Base-by-base conservation (phyloP, 1,140 invertebrate genomes). In the Papilio polyxenes region DNA sequence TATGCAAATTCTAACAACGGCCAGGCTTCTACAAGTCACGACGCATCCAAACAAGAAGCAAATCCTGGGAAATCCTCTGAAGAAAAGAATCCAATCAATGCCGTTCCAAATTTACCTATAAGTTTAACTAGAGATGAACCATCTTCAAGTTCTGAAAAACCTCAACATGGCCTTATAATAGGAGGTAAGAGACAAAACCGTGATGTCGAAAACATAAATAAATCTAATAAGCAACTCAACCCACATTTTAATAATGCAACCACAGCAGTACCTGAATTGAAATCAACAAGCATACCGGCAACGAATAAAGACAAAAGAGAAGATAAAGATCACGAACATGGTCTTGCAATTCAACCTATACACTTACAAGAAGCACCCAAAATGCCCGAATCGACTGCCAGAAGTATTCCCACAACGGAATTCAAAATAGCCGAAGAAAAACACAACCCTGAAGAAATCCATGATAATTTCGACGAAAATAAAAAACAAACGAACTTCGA, bases 1-100 rank as follows among this genome's bases (percentile, higher is more conserved):
- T 93, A 87, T 53, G 84, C 87, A 9, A 75, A 81, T 17, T 82
- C 86, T 6, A 83, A 85, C 10, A 37, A 56, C 3, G 65, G 7
- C 11, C 11, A 40, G 31, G 75, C 80, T 76, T 75, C 37, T 51
- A 49, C 48, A 31, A 49, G 37, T 51, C 40, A 81, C 40, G 49
- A 81, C 51, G 23, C 5, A 23, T 23, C 17, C 5, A 49, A 80
- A 80, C 15, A 80, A 44, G 37, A 65, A 65, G 5, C 56, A 62
- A 69, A 48, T 23, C 20, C 48, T 31, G 13, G 20, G 0, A 76
- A 13, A 20, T 13, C n/a, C 23, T 15, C 31, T 15, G 13, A 37
- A 4, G 23, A 72, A 72, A 37, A 72, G 23, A 72, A 31, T 13
- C 23, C 65, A 0, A 2, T 72, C 0, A 80, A 65, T 3, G 49